A percentile compares a stretch with the other conserved stretches of the same genome.
These are phyloP conservation scores for Cosmopolites sordidus DNA, from an alignment of 2,888 invertebrate genomes.

Conservation along the genomic window DNA sequence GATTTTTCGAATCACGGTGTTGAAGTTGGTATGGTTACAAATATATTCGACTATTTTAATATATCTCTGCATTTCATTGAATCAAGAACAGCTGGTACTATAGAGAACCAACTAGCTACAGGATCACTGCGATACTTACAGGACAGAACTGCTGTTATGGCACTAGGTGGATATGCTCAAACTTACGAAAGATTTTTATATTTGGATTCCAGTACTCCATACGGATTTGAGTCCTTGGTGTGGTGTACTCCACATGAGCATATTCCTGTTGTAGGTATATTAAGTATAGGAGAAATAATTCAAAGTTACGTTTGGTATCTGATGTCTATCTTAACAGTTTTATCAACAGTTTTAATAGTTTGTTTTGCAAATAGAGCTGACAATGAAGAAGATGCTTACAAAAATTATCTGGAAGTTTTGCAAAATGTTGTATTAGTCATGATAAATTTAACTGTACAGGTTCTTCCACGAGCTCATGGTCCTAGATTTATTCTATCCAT, in stretches of 20 bases:
- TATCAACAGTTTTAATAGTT: constrained; percentile 9
- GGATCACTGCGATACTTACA: constrained; percentile 36
- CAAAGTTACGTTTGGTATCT: constrained; percentile 14
- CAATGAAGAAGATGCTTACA: constrained; percentile 20
- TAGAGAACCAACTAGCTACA: constrained; percentile 33
- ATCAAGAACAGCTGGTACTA: constrained; percentile 14
- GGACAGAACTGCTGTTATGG: constrained; percentile 35
- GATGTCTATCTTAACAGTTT: constrained; percentile 4
- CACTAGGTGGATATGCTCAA: constrained; percentile 41
- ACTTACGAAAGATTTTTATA: constrained; percentile 32
- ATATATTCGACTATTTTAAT: constrained; percentile 31
- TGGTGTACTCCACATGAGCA: constrained; percentile 43
- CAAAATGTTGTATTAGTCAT: constrained; percentile 29
- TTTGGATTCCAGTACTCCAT: constrained; percentile 40
- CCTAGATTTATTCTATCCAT: constrained; percentile 32
- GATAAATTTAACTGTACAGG: constrained; percentile 30
- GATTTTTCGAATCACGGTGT: constrained; percentile 26
- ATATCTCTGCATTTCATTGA: constrained; percentile 26
- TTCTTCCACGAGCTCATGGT: constrained; percentile 30
- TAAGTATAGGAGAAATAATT: constrained; percentile 11
- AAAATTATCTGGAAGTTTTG: constrained; percentile 19
- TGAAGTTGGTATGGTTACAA: constrained; percentile 31
- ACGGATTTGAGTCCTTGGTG: constrained; percentile 39
- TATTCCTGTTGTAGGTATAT: constrained; percentile 11
- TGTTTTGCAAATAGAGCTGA: constrained; percentile 7